A percentile compares a stretch with the other conserved stretches of the same genome.
These are phyloP conservation scores for Picus viridis DNA, from an alignment of 2,797 vertebrate species.

Conservation along the genomic window DNA sequence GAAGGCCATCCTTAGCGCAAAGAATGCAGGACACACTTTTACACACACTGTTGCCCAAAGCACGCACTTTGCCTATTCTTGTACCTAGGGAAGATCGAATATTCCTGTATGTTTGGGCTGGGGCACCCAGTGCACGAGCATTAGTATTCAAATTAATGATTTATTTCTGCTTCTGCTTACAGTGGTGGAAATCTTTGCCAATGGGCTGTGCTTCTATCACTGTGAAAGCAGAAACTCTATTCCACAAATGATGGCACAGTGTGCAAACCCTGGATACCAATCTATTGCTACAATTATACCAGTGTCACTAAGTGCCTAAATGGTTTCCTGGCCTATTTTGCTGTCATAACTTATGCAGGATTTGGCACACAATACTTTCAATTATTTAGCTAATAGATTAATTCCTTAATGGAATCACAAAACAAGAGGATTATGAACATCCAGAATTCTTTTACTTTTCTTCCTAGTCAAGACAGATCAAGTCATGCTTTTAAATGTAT, in stretches of 20 bases:
- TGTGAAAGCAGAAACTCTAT: neutral
- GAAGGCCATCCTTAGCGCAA: neutral
- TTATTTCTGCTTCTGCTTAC: neutral
- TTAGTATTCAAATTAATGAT: neutral
- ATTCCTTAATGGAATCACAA: slow-evolving; percentile 15
- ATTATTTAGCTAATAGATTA: slow-evolving; percentile 52
- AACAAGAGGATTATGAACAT: neutral
- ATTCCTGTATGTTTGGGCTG: neutral
- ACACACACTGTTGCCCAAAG: rapidly evolving
- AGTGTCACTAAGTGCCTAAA: neutral
- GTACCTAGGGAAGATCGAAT: neutral
- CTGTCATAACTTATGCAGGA: neutral
- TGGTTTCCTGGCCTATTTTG: neutral
- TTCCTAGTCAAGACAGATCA: neutral
- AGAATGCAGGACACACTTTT: neutral
- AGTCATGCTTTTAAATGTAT: slow-evolving; percentile 11
- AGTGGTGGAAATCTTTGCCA: neutral
- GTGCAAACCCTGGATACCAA: neutral
- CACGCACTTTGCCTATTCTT: neutral
- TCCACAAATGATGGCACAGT: neutral
- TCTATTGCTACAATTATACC: neutral
- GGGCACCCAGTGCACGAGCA: neutral
- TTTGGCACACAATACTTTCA: slow-evolving; percentile 8
- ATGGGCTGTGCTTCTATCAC: neutral
- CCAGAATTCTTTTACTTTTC: slow-evolving; percentile 8